These are phyloP conservation scores for Macropodus opercularis DNA, from an alignment of 2,797 vertebrate species.

Conservation along the genomic window DNA sequence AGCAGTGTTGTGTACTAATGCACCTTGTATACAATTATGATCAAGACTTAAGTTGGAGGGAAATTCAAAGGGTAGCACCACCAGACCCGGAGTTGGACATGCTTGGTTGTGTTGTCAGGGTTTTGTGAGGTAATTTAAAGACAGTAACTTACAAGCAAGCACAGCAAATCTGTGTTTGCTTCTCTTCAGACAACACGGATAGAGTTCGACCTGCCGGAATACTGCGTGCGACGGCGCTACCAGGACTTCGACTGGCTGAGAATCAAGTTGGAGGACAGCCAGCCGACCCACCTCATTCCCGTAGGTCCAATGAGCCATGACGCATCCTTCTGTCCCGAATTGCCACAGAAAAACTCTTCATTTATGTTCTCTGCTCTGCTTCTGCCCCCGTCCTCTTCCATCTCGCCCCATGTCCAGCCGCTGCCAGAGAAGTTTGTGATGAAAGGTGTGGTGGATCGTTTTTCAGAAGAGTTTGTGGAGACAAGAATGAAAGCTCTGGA, in stretches of 20 bases:
- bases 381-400: neutral
- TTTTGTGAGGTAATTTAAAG: too few species aligned
- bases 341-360: neutral
- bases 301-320: slow-evolving; percentile 80
- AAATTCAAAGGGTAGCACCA: too few species aligned
- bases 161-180: neutral
- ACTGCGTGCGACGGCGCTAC: slow-evolving; percentile 92
- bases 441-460: slow-evolving; percentile 97
- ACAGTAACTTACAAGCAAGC: neutral
- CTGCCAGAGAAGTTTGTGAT: slow-evolving; percentile 98
- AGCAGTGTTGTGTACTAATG: too few species aligned
- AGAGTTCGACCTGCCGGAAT: slow-evolving; percentile 96
- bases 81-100: too few species aligned
- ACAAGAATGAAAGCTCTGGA: slow-evolving; percentile 94
- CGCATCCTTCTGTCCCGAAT: neutral
- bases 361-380: neutral
- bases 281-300: slow-evolving; percentile 97
- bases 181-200: slow-evolving; percentile 88
- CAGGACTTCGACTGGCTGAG: slow-evolving; percentile 98
- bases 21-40: too few species aligned
- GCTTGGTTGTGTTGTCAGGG: too few species aligned
- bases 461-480: slow-evolving; percentile 97
- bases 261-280: slow-evolving; percentile 95
- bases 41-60: too few species aligned
- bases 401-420: slow-evolving; percentile 77